Conservation (phyloP, 2,797 vertebrate genomes). For the Myioborus melanocephalus region DNA sequence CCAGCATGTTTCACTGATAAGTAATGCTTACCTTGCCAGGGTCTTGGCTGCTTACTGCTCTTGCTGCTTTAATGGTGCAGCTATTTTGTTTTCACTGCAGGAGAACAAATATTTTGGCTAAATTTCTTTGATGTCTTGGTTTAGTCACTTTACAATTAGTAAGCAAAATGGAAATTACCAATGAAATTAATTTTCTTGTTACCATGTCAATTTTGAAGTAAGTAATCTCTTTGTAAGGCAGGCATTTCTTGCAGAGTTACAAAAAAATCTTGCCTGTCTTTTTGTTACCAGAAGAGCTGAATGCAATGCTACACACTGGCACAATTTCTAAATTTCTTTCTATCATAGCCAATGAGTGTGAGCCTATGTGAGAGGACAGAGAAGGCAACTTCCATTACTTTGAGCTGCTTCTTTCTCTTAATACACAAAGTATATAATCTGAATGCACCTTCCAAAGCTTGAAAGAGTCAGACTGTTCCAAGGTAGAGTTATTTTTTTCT, state of each 20-base stretch:
- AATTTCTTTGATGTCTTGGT: slow-evolving; percentile 14
- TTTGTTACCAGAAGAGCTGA: not conserved
- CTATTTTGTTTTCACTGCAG: slow-evolving; percentile 33
- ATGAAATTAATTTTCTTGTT: not conserved
- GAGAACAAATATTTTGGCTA: slow-evolving; percentile 32
- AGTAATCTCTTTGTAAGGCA: slow-evolving; percentile 8
- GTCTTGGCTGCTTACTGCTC: not conserved
- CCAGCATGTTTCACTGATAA: slow-evolving; percentile 39
- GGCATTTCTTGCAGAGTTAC: not conserved
- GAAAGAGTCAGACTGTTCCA: not conserved
- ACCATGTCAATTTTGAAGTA: not conserved
- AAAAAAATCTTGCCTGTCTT: not conserved
- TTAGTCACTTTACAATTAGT: not conserved
- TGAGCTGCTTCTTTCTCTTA: not conserved
- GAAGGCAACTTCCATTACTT: not conserved
- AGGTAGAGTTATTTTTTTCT: not conserved
- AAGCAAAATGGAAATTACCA: not conserved
- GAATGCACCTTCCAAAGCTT: not conserved
- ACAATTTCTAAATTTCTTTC: not conserved
- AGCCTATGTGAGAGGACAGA: not conserved
- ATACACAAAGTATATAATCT: not conserved
- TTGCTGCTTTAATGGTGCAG: not conserved
- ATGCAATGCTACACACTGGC: not conserved
- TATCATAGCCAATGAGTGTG: not conserved
- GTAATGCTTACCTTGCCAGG: not conserved